Evolutionary conservation across 2,797 vertebrate genomes (phyloP), one percentile per base, ranked within the genome.

Genomic region (Tinamus major): DNA sequence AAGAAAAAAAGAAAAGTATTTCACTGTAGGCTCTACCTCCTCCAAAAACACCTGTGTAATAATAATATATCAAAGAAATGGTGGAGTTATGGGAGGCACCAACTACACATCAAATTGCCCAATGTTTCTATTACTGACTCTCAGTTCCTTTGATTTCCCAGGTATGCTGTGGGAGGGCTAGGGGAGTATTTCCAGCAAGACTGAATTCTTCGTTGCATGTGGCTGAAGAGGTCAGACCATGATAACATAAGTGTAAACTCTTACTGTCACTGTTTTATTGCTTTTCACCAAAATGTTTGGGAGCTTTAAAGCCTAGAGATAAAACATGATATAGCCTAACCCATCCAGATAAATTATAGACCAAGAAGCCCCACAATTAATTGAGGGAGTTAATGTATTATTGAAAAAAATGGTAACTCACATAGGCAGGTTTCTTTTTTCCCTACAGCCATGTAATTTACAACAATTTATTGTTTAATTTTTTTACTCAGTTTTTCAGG

Each of bases 141-240:
- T 42, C 46, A 71, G 27, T 49, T 79, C 63, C 63, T 94, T 90
- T 95, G 83, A 93, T 92, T 94, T 88, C n/a, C 69, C 23, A 39
- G 64, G 53, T 79, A 75, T 85, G 70, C 42, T n/a, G 42, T 91
- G 82, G 87, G 90, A 85, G 59, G 55, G 61, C 41, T 27, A 37
- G 41, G 14, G 64, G 51, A 91, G 27, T 79, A 55, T 14, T 33
- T 92, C 26, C 62, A 80, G 63, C 39, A 71, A 64, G 56, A 29
- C 61, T 85, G 59, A 55, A 70, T 88, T 93, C 90, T 85, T 86
- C 81, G 75, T 44, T 81, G 48, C 56, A 70, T 37, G 9, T 7
- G 42, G 39, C 29, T 92, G 61, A 85, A 56, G 58, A 72, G 18
- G 61, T 71, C 37, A 58, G 18, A 46, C 19, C 18, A 11, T 1